These are phyloP conservation scores for Eristalis intricaria DNA, from an alignment of 2,888 invertebrate species.

Conservation along the genomic window DNA sequence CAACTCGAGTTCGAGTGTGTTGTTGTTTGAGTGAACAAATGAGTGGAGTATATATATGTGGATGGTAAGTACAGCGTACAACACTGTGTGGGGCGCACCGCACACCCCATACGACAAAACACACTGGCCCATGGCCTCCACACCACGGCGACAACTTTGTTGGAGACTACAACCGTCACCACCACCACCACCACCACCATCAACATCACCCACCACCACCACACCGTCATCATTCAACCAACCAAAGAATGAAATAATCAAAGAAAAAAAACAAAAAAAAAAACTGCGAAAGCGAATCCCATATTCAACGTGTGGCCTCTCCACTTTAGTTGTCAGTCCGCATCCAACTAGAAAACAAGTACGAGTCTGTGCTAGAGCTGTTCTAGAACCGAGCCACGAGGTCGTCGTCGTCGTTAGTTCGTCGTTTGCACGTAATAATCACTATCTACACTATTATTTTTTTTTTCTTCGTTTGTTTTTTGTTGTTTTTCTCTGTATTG, in stretches of 20 bases:
- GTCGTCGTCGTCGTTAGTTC: constrained; percentile 80
- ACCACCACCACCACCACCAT: constrained; percentile 20
- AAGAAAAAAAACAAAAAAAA: constrained; percentile 46
- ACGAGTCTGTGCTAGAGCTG: constrained; percentile 78
- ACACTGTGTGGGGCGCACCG: constrained; percentile 17
- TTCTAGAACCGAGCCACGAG: constrained; percentile 81
- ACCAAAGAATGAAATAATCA: neutral
- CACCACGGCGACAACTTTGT: constrained; percentile 27
- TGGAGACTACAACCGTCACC: constrained; percentile 1
- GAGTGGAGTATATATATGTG: constrained; percentile 30
- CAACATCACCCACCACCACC: constrained; percentile 17
- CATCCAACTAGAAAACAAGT: constrained; percentile 82
- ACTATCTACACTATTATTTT: constrained; percentile 10
- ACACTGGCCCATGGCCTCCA: constrained; percentile 22
- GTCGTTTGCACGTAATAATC: constrained; percentile 74
- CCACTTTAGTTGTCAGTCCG: constrained; percentile 80
- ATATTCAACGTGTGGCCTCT: constrained; percentile 67
- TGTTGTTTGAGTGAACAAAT: neutral
- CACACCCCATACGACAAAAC: constrained; percentile 49
- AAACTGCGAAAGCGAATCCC: constrained; percentile 71
- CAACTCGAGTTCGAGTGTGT: neutral
- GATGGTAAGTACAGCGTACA: constrained; percentile 20
- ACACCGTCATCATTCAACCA: constrained; percentile 36
- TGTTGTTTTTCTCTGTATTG: neutral
- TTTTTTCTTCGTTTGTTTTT: neutral